These are phyloP conservation scores for Bos javanicus DNA, from an alignment of 2,113 vertebrate genomes.

Conservation along the genomic window DNA sequence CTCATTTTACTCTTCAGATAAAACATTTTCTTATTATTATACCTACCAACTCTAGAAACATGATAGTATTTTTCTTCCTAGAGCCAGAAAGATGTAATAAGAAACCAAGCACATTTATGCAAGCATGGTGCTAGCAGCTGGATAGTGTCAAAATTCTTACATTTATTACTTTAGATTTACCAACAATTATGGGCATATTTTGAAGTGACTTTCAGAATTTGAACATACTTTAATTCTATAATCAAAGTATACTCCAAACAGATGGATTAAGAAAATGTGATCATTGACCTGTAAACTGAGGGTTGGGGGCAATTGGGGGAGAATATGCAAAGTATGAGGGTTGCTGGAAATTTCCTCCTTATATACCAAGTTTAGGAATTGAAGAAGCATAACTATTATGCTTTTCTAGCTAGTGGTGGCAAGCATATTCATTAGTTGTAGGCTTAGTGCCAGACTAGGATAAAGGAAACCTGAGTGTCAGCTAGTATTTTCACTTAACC, in stretches of 20 bases:
- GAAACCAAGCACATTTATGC: constrained; percentile 1
- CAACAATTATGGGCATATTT: constrained; percentile 54
- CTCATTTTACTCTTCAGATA: constrained; percentile 38
- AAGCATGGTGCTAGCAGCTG: constrained; percentile 31
- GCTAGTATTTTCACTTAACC: not conserved
- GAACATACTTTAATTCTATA: constrained; percentile 23
- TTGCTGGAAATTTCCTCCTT: not conserved
- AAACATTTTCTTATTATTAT: constrained; percentile 13
- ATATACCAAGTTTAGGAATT: not conserved
- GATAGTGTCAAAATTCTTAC: constrained; percentile 36
- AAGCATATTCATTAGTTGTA: not conserved
- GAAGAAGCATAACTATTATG: not conserved
- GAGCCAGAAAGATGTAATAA: constrained; percentile 20
- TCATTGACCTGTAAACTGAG: not conserved
- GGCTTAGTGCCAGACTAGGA: not conserved
- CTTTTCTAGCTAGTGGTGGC: not conserved
- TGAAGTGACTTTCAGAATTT: not conserved
- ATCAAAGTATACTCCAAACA: not conserved
- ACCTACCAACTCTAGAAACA: not conserved
- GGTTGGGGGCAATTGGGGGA: not conserved
- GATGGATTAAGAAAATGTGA: constrained; percentile 35
- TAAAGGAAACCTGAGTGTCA: not conserved
- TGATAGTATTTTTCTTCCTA: constrained; percentile 33
- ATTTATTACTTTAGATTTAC: constrained; percentile 48
- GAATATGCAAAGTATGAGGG: not conserved